Conservation (phyloP, 1,140 invertebrate genomes). For the Chrysopa pallens region DNA sequence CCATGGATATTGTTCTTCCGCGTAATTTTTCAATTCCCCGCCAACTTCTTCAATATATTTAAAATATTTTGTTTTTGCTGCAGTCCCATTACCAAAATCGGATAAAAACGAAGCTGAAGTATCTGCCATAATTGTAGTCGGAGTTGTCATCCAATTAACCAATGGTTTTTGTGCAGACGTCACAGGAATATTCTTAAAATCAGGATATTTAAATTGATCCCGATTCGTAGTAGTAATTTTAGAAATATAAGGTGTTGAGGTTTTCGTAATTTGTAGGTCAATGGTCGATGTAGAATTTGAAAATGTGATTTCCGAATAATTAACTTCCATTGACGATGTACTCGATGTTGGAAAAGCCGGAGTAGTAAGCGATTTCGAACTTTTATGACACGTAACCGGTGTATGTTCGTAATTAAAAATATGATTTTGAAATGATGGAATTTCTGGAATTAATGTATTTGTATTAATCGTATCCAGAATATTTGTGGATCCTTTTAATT, state of each 20-base stretch:
- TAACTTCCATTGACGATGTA: too few species aligned
- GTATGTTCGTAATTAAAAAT: conserved; percentile 10
- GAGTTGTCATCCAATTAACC: conserved; percentile 45
- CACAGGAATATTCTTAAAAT: conserved; percentile 5
- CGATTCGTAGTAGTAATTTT: too few species aligned
- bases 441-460: not conserved
- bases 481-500: too few species aligned
- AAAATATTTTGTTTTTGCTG: conserved; percentile 1
- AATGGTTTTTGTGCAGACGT: conserved; percentile 19
- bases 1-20: conserved; percentile 34
- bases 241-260: too few species aligned
- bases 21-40: conserved; percentile 1
- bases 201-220: conserved; percentile 3
- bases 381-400: not conserved
- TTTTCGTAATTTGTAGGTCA: too few species aligned
- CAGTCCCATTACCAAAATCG: too few species aligned
- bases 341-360: too few species aligned
- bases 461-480: too few species aligned
- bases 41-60: conserved; percentile 5
- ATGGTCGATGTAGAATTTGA: too few species aligned
- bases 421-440: conserved; percentile 4
- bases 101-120: too few species aligned
- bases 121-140: conserved; percentile 20
- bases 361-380: too few species aligned
- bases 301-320: too few species aligned